phyloP scores from a whole-genome alignment of 2,797 vertebrate species.

The Melanogrammus aeglefinus region DNA sequence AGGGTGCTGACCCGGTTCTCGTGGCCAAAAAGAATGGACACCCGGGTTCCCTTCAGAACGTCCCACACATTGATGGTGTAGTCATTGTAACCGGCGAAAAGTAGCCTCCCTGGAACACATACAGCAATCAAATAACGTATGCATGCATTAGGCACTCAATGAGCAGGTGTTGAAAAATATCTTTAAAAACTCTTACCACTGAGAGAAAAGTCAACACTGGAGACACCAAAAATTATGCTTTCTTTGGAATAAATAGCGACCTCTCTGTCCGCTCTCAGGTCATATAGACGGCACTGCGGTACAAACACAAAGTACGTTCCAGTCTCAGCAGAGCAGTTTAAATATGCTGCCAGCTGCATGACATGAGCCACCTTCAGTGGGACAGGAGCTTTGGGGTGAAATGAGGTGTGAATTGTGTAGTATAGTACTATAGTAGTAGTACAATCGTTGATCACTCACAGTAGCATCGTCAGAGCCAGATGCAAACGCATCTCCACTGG shows the following conservation, averaged over 20 bases:
- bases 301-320: constrained; percentile 21
- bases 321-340: background rate
- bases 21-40: constrained; percentile 95
- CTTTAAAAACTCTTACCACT: constrained; percentile 79
- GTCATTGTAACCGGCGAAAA: constrained; percentile 96
- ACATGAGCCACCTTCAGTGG: background rate
- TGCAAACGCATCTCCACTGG: constrained; percentile 98
- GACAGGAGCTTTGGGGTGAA: background rate
- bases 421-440: too few species aligned
- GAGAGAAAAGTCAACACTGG: constrained; percentile 99
- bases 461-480: constrained; percentile 98
- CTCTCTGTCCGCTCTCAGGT: constrained; percentile 96
- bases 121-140: background rate
- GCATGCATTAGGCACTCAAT: background rate
- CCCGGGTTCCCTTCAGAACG: constrained; percentile 92
- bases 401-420: background rate
- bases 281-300: constrained; percentile 92
- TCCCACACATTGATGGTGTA: constrained; percentile 99
- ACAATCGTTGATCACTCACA: constrained; percentile 72
- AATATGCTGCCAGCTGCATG: background rate
- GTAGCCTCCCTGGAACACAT: constrained; percentile 79
- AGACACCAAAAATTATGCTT: constrained; percentile 98
- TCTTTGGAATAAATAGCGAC: constrained; percentile 99
- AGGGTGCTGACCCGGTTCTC: constrained; percentile 97
- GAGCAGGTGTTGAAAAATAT: background rate